Percentiles rank a stretch among this genome's conserved stretches.
Evolutionary conservation across 1,140 invertebrate genomes (phyloP).

Genomic region (Drosophila teissieri): DNA sequence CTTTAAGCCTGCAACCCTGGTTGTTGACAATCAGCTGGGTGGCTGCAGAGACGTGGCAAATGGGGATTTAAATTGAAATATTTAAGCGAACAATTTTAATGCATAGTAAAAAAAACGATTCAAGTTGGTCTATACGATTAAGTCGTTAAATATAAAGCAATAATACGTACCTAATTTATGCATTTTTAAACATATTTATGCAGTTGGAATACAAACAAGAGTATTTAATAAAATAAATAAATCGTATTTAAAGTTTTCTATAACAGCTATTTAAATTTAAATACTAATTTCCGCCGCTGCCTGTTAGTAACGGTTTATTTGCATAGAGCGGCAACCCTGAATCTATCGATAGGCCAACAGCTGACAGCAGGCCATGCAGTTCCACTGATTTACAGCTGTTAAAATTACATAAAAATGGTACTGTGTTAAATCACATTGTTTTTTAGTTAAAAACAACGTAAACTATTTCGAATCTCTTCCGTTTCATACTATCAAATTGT

Average conservation of each 20-base stretch:
- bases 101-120: not conserved
- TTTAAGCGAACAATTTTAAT: no score
- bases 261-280: no score
- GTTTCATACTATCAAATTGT: constrained; percentile 19
- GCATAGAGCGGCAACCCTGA: not conserved
- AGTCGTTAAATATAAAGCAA: no score
- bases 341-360: constrained; percentile 10
- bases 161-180: no score
- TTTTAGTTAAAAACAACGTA: constrained; percentile 11
- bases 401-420: constrained; percentile 77
- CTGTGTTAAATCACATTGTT: constrained; percentile 31
- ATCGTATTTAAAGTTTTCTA: not conserved
- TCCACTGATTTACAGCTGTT: constrained; percentile 54
- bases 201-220: no score
- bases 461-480: constrained; percentile 8
- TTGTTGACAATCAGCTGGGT: constrained; percentile 18
- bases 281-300: not conserved
- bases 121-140: no score
- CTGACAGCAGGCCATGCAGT: constrained; percentile 17
- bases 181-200: no score
- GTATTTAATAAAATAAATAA: no score
- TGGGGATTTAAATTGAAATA: not conserved
- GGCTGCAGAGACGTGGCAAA: not conserved
- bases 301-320: not conserved
- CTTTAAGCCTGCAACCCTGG: constrained; percentile 12